Evolutionary conservation across 2,797 vertebrate genomes (phyloP).

Genomic region (Acestrorhynchus altus): DNA sequence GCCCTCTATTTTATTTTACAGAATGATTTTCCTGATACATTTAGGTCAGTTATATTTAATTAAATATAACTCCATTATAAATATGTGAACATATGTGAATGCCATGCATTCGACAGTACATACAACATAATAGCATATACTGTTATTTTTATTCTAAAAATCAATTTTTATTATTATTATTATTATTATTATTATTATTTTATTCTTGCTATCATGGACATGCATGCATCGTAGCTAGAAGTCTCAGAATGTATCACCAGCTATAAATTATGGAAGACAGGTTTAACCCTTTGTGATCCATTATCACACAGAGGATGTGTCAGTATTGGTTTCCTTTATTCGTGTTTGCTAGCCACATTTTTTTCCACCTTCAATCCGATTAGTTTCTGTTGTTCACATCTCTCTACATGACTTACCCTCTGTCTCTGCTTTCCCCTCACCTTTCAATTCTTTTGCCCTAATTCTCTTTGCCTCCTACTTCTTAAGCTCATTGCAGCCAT

Average conservation of each 20-base stretch:
- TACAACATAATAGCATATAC: no score
- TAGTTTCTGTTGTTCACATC: not conserved
- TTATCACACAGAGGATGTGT: not conserved
- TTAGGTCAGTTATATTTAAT: no score
- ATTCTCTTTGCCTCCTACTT: constrained; percentile 25
- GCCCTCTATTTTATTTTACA: no score
- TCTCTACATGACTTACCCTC: not conserved
- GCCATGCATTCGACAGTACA: no score
- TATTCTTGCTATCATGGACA: no score
- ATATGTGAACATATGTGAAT: no score
- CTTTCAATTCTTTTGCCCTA: not conserved
- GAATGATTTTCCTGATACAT: no score
- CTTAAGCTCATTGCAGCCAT: constrained; percentile 37
- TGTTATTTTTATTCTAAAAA: no score
- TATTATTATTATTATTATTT: no score
- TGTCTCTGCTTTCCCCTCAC: not conserved
- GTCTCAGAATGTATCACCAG: not conserved
- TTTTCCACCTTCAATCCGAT: not conserved
- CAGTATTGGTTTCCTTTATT: not conserved
- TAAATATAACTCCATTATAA: no score
- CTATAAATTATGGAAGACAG: not conserved
- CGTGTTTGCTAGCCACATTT: not conserved
- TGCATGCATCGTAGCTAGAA: no score
- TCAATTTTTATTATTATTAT: no score
- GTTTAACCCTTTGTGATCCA: not conserved